These are phyloP conservation scores for Platycheirus albimanus DNA, from an alignment of 2,888 invertebrate genomes.

Conservation along the genomic window DNA sequence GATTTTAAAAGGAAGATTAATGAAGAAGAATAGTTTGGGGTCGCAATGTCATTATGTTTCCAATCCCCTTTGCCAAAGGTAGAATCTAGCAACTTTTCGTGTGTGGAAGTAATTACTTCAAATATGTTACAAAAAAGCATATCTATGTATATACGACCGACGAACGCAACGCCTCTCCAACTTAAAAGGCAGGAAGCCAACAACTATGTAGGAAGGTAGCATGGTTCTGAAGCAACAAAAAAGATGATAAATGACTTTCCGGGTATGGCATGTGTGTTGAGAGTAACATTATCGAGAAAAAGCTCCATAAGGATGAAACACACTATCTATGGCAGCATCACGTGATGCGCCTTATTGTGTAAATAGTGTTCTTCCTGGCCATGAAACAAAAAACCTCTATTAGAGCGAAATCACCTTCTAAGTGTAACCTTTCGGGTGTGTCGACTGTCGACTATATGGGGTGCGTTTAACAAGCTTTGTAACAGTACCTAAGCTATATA, in stretches of 20 bases:
- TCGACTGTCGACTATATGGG: not conserved
- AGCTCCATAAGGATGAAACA: slow-evolving; percentile 31
- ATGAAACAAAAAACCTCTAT: slow-evolving; percentile 20
- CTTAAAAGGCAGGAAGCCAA: slow-evolving; percentile 47
- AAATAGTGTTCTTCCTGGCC: slow-evolving; percentile 37
- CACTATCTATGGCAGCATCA: slow-evolving; percentile 41
- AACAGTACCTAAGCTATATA: too few species aligned
- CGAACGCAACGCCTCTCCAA: slow-evolving; percentile 53
- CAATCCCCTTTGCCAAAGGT: slow-evolving; percentile 34
- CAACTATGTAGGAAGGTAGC: not conserved
- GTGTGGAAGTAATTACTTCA: slow-evolving; percentile 71
- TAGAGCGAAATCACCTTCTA: slow-evolving; percentile 34
- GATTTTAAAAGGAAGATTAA: slow-evolving; percentile 64
- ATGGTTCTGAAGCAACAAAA: slow-evolving; percentile 26
- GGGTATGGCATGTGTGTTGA: slow-evolving; percentile 45
- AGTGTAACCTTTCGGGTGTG: slow-evolving; percentile 22
- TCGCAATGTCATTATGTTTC: slow-evolving; percentile 11
- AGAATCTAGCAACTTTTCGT: slow-evolving; percentile 37
- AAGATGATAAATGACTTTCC: slow-evolving; percentile 70
- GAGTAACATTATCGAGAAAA: slow-evolving; percentile 53
- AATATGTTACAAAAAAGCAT: slow-evolving; percentile 69
- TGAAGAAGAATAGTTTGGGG: slow-evolving; percentile 33
- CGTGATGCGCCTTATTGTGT: slow-evolving; percentile 50
- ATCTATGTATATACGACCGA: too few species aligned
- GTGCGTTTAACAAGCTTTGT: not conserved